These are phyloP conservation scores for Oxycera nigricornis DNA, from an alignment of 2,888 invertebrate species.

Conservation along the genomic window DNA sequence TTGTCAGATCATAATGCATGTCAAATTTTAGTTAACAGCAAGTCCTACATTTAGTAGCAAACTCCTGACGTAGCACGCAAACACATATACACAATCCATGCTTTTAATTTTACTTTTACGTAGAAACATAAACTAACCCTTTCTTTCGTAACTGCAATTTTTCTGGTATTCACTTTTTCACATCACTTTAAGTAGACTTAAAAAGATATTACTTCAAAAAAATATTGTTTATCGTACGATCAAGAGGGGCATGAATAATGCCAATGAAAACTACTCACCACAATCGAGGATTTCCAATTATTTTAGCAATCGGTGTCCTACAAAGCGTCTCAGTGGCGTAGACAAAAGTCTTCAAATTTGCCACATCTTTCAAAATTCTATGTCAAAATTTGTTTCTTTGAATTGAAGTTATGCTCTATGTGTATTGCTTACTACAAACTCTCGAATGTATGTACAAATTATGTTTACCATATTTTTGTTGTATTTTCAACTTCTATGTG, in stretches of 20 bases:
- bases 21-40: not conserved
- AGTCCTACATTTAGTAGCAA: not conserved
- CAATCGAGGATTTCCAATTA: too few species aligned
- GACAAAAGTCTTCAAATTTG: too few species aligned
- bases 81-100: not conserved
- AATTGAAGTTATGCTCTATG: not conserved
- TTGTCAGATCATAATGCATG: not conserved
- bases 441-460: conserved; percentile 24
- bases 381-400: not conserved
- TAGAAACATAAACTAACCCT: not conserved
- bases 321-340: not conserved
- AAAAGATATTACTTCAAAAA: not conserved
- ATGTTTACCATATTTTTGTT: conserved; percentile 37
- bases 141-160: not conserved
- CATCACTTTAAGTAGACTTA: not conserved
- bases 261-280: too few species aligned
- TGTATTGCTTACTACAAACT: conserved; percentile 43
- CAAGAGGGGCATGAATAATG: too few species aligned
- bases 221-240: not conserved
- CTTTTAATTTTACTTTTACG: not conserved
- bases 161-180: not conserved
- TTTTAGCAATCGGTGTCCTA: not conserved
- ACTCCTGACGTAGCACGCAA: not conserved
- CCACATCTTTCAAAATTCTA: not conserved
- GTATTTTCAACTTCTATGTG: conserved; percentile 45